phyloP scores from a whole-genome alignment of 64 coral and sea anemone species.

The Montipora sp. region DNA sequence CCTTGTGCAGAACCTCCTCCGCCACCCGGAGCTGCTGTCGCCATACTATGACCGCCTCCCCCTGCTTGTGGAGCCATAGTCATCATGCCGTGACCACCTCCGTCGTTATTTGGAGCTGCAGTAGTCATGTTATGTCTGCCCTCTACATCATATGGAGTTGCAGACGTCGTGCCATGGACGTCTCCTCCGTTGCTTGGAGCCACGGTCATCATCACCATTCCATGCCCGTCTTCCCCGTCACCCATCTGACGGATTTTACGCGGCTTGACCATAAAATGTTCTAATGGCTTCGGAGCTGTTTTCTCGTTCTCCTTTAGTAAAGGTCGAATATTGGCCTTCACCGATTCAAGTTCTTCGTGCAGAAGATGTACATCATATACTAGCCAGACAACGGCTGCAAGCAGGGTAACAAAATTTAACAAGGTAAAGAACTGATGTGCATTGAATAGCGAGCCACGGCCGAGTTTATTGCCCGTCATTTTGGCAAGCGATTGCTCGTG shows the following conservation, averaged over 20 bases:
- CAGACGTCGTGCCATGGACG: neutral
- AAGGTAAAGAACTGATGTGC: conserved; percentile 6
- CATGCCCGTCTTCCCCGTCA: neutral
- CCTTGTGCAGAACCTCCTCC: too few relatives aligned
- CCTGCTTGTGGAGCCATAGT: neutral
- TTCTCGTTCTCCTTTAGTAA: neutral
- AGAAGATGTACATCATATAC: neutral
- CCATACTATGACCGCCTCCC: neutral
- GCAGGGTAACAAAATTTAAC: conserved; percentile 2
- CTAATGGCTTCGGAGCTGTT: neutral
- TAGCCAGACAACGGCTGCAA: neutral
- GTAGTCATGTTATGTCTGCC: neutral
- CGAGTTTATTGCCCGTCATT: neutral
- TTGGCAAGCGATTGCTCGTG: neutral
- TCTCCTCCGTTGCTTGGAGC: neutral
- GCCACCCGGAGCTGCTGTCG: neutral
- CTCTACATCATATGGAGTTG: neutral
- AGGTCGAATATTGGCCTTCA: conserved; percentile 19
- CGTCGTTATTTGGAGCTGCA: neutral
- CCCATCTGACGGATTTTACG: conserved; percentile 16
- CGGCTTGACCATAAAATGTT: neutral
- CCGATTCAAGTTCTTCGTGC: conserved; percentile 1
- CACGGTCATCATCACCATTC: neutral
- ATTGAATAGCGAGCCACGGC: neutral
- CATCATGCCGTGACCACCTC: neutral